Evolutionary conservation across 2,797 vertebrate species (phyloP).

Genomic region (Myotis vivesi): DNA sequence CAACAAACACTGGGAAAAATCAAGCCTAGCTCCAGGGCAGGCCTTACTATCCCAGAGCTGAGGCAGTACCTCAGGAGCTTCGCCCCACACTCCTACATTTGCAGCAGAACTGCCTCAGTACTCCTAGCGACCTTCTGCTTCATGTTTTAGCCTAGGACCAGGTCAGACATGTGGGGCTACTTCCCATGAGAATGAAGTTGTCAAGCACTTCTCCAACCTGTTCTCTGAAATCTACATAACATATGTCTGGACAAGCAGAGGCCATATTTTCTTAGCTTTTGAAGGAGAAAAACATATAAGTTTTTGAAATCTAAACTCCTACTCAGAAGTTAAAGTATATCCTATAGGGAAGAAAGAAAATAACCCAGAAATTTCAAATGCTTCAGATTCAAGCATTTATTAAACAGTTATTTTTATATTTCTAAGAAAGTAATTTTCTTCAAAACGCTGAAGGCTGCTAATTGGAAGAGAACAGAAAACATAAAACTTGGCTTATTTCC

Average conservation of each 20-base stretch:
- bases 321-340: constrained; percentile 1
- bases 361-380: not conserved
- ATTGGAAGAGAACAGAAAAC: not conserved
- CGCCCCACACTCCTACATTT: not conserved
- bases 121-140: not conserved
- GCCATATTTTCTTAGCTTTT: not conserved
- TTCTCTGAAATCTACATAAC: not conserved
- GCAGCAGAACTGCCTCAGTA: not conserved
- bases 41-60: not conserved
- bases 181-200: not conserved
- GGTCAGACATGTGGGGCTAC: not conserved
- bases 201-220: not conserved
- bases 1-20: not conserved
- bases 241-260: not conserved
- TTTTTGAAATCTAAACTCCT: constrained; percentile 38
- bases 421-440: constrained; percentile 28
- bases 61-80: not conserved
- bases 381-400: constrained; percentile 38
- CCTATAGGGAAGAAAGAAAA: not conserved
- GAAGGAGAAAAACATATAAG: not conserved
- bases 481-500: constrained; percentile 19
- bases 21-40: not conserved
- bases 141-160: not conserved
- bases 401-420: constrained; percentile 25
- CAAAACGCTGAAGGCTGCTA: not conserved